Base-by-base conservation (phyloP, 2,888 invertebrate species). In the Nowickia ferox region DNA sequence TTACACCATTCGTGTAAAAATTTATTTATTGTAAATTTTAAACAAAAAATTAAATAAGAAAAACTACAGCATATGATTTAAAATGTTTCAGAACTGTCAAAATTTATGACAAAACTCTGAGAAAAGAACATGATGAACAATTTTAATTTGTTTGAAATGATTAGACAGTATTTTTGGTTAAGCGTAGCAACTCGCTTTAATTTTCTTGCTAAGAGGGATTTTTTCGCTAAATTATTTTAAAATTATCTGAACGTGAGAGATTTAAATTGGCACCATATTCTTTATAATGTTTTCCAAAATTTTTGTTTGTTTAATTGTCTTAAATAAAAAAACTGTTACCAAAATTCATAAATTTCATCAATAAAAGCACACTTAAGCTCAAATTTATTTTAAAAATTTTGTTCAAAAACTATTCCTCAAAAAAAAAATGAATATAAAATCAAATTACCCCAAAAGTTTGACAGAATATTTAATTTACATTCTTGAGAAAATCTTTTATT, bases 61-160 rank as follows among this genome's bases (percentile, higher is more conserved):
- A 22, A 65, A 46, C 13, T 22, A 30, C 9, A 59, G n/a, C n/a
- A 42, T 19, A 55, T 30, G 22, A 42, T 55, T 17, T 71, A 1
- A 72, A 46, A 48, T 13, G 9, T 22, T n/a, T 75, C 1, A 22
- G 13, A 75, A 42, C 4, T 76, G 53, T 53, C 30, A 55, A 44
- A 66, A 66, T 57, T 57, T 77, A 77, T 57, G 66, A 40, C 57
- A 48, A 15, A 30, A 30, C 30, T 30, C 9, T 38, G 38, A 15
- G 46, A 40, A 57, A 8, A 57, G 40, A 48, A 40, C 4, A 40
- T 51, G n/a, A 19, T 51, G 19, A 40, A 13, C 19, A 9, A 51
- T 61, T 72, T 57, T 46, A 48, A 72, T 38, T 46, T 48, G 30
- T 59, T 46, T 38, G 2, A 46, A 46, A 30, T 17, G 30, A 44